These are phyloP conservation scores for Holothuria leucospilota DNA, from an alignment of 53 echinoderm and acorn worm genomes.

Conservation along the genomic window DNA sequence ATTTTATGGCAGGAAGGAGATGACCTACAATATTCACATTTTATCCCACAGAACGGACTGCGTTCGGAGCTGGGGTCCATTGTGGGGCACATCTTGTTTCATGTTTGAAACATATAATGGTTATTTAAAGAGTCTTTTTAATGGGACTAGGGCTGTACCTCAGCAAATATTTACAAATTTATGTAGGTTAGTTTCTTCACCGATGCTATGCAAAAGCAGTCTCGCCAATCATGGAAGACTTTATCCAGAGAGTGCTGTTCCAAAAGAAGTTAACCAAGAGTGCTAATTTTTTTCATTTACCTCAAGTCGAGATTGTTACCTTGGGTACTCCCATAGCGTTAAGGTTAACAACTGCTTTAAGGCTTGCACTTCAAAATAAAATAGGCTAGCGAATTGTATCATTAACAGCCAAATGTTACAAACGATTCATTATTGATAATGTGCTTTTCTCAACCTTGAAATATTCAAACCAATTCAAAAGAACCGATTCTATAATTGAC, in stretches of 20 bases:
- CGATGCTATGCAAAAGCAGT: too few species aligned
- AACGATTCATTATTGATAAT: constrained; percentile 22
- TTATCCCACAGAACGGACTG: constrained; percentile 50
- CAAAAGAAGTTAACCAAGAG: constrained; percentile 16
- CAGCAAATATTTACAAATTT: neutral
- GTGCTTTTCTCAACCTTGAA: constrained; percentile 7
- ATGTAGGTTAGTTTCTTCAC: constrained; percentile 28
- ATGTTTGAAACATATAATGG: constrained; percentile 56
- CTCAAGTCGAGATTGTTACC: neutral
- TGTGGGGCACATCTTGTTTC: constrained; percentile 62
- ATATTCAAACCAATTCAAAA: constrained; percentile 45
- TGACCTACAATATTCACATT: constrained; percentile 43
- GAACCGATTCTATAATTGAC: constrained; percentile 42
- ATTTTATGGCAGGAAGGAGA: constrained; percentile 48
- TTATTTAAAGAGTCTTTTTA: constrained; percentile 33
- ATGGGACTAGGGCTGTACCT: constrained; percentile 31
- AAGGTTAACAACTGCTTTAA: constrained; percentile 1
- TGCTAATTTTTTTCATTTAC: constrained; percentile 19
- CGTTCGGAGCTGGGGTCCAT: constrained; percentile 60
- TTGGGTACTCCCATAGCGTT: neutral
- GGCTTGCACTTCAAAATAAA: constrained; percentile 22
- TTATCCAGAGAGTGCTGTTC: too few species aligned
- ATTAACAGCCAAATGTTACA: constrained; percentile 24
- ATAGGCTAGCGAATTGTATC: constrained; percentile 5
- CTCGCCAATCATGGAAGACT: neutral